phyloP scores from a whole-genome alignment of 2,888 invertebrate genomes.

The Plutella xylostella region DNA sequence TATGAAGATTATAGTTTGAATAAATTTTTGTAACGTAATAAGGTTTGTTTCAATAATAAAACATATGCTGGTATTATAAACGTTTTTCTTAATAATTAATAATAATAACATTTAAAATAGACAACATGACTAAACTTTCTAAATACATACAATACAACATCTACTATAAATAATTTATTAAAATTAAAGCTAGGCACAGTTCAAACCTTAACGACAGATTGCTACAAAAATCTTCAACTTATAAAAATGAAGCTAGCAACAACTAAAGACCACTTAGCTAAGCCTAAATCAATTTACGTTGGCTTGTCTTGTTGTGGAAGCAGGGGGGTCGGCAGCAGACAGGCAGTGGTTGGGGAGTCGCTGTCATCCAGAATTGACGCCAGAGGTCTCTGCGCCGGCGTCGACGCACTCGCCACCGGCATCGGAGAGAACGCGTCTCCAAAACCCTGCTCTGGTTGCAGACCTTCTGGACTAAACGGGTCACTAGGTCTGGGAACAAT shows the following conservation, averaged over 20 bases:
- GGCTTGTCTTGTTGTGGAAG: too few species aligned
- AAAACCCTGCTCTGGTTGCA: neutral
- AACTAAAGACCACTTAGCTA: too few species aligned
- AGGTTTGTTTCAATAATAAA: constrained; percentile 7
- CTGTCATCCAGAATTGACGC: constrained; percentile 50
- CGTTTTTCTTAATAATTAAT: too few species aligned
- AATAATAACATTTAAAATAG: too few species aligned
- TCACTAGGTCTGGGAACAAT: constrained; percentile 31
- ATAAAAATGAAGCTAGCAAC: too few species aligned
- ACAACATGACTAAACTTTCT: too few species aligned
- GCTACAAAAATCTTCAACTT: too few species aligned
- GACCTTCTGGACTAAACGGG: constrained; percentile 8
- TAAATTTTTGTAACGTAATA: constrained; percentile 55
- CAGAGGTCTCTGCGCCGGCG: constrained; percentile 17
- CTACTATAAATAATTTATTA: too few species aligned
- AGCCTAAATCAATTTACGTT: too few species aligned
- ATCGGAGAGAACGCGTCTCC: constrained; percentile 25
- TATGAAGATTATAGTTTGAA: constrained; percentile 53
- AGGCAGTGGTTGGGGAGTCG: constrained; percentile 52
- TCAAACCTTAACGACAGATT: too few species aligned
- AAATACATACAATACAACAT: too few species aligned
- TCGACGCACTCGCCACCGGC: constrained; percentile 19
- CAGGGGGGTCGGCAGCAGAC: constrained; percentile 70
- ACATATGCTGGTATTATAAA: neutral
- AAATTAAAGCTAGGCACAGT: too few species aligned